Conservation (phyloP, 2,888 invertebrate species). For the Beris chalybata region DNA sequence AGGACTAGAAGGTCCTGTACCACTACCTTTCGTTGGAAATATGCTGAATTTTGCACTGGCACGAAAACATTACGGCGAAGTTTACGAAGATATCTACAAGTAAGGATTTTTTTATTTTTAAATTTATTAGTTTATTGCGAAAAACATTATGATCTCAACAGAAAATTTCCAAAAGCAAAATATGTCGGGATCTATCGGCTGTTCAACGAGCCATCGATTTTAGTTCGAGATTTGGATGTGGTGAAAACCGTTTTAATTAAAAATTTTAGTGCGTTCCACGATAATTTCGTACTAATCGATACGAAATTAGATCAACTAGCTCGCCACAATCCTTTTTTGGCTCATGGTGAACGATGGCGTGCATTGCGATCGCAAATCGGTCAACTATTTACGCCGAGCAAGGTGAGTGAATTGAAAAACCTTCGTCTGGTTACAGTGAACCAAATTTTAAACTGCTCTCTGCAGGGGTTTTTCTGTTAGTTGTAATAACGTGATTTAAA, state of each 20-base stretch:
- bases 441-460: too few species aligned
- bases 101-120: conserved; percentile 5
- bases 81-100: conserved; percentile 39
- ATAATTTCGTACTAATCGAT: conserved; percentile 29
- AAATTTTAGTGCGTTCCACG: conserved; percentile 35
- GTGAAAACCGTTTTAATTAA: conserved; percentile 35
- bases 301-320: conserved; percentile 29
- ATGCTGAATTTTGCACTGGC: conserved; percentile 35
- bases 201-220: conserved; percentile 32
- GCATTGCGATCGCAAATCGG: conserved; percentile 24
- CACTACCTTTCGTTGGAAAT: conserved; percentile 39
- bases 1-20: conserved; percentile 32
- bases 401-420: conserved; percentile 6
- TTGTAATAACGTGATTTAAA: too few species aligned
- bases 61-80: conserved; percentile 37
- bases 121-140: too few species aligned
- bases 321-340: conserved; percentile 28
- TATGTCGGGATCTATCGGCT: conserved; percentile 40
- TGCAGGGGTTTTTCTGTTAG: too few species aligned
- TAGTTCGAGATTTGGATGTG: conserved; percentile 38
- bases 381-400: conserved; percentile 25
- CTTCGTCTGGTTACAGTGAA: too few species aligned
- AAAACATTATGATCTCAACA: conserved; percentile 1
- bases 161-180: conserved; percentile 34
- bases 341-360: conserved; percentile 26